phyloP scores from a whole-genome alignment of 2,797 vertebrate species.

The Gorsachius magnificus region DNA sequence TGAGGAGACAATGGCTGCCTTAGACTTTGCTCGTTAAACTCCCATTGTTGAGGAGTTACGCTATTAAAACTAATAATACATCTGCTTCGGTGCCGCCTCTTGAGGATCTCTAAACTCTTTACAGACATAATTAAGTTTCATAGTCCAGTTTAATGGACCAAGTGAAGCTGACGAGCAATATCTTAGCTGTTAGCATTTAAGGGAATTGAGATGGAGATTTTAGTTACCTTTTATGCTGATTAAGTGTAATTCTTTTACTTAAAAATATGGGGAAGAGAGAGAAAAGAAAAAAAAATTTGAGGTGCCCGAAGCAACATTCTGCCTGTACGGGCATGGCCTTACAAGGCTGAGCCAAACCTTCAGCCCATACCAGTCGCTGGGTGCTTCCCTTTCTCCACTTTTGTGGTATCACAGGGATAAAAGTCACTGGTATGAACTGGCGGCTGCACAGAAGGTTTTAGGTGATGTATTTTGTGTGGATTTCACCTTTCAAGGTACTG shows the following conservation, averaged over 20 bases:
- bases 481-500: neutral
- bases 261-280: neutral
- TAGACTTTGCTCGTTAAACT: neutral
- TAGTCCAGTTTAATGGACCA: neutral
- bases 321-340: fast-evolving
- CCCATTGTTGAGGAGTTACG: neutral
- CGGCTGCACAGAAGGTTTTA: neutral
- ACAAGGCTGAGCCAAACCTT: neutral
- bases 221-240: neutral
- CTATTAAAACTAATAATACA: neutral
- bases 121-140: neutral
- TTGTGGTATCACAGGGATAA: neutral
- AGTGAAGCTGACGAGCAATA: neutral
- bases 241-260: neutral
- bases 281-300: neutral
- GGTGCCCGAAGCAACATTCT: neutral
- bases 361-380: fast-evolving
- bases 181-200: neutral
- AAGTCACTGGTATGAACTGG: neutral
- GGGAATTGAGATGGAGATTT: neutral
- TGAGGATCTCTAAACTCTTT: neutral
- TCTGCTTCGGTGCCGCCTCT: neutral
- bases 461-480: neutral
- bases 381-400: neutral
- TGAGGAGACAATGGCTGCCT: neutral